Base-by-base conservation (phyloP, 2,888 invertebrate genomes). In the Selenia dentaria region DNA sequence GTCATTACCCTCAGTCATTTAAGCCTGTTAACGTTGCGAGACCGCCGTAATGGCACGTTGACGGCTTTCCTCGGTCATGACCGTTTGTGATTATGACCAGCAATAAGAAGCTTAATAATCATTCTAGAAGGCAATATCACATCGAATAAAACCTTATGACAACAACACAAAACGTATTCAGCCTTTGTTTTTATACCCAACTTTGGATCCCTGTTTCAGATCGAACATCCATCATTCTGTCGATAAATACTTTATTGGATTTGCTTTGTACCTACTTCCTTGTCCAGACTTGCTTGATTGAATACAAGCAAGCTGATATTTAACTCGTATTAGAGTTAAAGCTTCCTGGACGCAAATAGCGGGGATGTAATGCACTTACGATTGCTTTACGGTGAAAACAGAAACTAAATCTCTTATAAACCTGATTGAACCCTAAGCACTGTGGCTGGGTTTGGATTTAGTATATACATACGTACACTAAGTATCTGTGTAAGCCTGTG, bases 1-100 rank as follows among this genome's bases (percentile, higher is more conserved):
- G 88, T 88, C 89, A 83, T 89, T 89, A 88, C 75, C 81, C 87
- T 70, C 70, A 62, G 70, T 79, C 79, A 80, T 86, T 86, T 83
- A 77, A 82, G 83, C 83, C 79, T 80, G 85, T 88, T 89, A 89
- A 84, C 78, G 74, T 67, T 64, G 70, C 70, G 70, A 73, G 74
- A 75, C 79, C 74, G 74, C 64, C 69, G 70, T 86, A 80, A 86
- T 82, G 76, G 75, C 65, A 67, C 70, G 74, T 75, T 71, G 77
- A 72, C 76, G 73, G 70, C 79, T 79, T 76, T 74, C 78, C 71
- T 71, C 69, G 74, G 75, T 70, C 79, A 78, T 79, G 78, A 79
- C 70, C 72, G 61, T 77, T 79, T 67, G 69, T 68, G 70, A 79
- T 80, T 80, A 77, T 69, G 68, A 70, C 72, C 62, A 62, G 59